Evolutionary conservation across 2,888 invertebrate genomes (phyloP).

Genomic region (Oligia fasciuncula): DNA sequence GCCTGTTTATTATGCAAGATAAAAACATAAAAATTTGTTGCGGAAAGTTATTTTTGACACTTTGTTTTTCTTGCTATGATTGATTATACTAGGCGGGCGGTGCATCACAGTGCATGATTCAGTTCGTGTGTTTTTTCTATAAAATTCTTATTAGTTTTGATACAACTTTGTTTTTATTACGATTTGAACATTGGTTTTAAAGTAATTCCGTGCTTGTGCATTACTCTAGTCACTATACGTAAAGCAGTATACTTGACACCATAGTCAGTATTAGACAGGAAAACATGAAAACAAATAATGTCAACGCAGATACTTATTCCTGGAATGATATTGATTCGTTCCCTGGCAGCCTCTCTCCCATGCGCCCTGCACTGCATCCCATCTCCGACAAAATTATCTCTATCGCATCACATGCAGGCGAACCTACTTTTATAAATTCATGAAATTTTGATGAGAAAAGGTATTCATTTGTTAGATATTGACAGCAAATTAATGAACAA

Average conservation of each 20-base stretch:
- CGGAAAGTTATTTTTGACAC: background rate
- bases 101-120: slow-evolving; percentile 1
- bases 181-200: background rate
- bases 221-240: background rate
- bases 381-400: slow-evolving; percentile 56
- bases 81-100: background rate
- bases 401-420: slow-evolving; percentile 1
- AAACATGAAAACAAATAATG: slow-evolving; percentile 17
- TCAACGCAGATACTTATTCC: slow-evolving; percentile 15
- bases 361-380: slow-evolving; percentile 77
- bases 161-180: background rate
- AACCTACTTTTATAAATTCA: slow-evolving; percentile 8
- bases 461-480: background rate
- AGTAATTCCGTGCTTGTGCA: background rate
- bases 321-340: slow-evolving; percentile 76
- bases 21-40: background rate
- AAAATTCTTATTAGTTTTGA: background rate
- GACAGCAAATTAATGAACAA: background rate
- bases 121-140: background rate
- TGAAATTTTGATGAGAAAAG: background rate
- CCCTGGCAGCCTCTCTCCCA: slow-evolving; percentile 82
- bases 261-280: background rate
- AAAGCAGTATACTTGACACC: background rate
- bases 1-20: slow-evolving; percentile 3
- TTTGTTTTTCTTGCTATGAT: background rate